These are phyloP conservation scores for Chrysaora quinquecirrha DNA, from an alignment of 30 jellyfish, hydroid and myxozoan genomes.

Conservation along the genomic window DNA sequence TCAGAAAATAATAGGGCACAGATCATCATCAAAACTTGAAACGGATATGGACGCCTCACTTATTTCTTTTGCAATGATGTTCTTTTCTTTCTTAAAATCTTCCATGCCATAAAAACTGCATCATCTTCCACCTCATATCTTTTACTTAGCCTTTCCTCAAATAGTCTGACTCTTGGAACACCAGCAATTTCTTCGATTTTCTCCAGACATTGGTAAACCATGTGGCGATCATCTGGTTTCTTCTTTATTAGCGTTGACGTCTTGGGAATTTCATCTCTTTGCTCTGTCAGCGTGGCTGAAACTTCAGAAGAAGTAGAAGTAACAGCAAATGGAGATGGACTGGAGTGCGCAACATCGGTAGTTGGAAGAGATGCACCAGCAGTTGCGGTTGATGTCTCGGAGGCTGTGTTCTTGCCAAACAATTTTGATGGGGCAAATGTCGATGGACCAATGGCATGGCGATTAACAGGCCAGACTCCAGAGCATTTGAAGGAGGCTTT, in stretches of 20 bases:
- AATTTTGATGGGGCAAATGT: constrained; percentile 29
- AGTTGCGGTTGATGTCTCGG: neutral
- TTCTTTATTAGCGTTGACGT: neutral
- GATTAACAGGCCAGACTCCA: constrained; percentile 62
- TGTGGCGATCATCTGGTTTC: neutral
- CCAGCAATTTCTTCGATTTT: constrained; percentile 1
- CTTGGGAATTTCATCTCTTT: neutral
- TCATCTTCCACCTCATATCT: constrained; percentile 16
- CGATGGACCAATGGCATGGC: constrained; percentile 33
- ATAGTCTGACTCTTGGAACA: neutral
- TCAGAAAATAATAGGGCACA: neutral
- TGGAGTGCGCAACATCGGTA: neutral
- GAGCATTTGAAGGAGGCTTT: constrained; percentile 13
- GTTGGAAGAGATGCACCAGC: neutral
- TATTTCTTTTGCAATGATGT: too few relatives aligned
- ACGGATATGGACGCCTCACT: neutral
- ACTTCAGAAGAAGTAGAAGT: neutral
- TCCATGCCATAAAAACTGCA: constrained; percentile 8
- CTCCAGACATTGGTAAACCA: neutral
- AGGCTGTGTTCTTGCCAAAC: too few relatives aligned
- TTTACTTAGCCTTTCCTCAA: neutral
- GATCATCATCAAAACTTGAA: neutral
- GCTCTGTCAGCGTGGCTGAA: neutral
- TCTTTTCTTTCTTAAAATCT: too few relatives aligned
- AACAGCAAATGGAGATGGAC: neutral